Evolutionary conservation across 2,113 vertebrate genomes (phyloP), one percentile per base, ranked within the genome.

Genomic region (Tachysurus fulvidraco): DNA sequence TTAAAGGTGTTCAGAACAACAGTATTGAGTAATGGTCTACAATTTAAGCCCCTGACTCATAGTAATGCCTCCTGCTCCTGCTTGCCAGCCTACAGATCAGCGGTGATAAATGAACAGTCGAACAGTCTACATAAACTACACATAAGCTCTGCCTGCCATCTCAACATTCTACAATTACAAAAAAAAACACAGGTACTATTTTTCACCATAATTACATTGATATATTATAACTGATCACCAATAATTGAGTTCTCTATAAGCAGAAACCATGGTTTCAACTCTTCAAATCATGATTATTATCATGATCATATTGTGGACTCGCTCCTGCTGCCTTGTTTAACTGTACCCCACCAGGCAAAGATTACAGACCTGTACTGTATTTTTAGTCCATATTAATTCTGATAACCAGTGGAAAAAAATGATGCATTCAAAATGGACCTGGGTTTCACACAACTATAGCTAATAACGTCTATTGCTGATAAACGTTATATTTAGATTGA

Each of bases 1-100:
- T 94, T 93, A 93, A 36, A 67, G 83, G 21, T 1, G 25, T 44
- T 90, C 91, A 91, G 92, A 90, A 88, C 84, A 90, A 60, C 64
- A 50, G 36, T 50, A 71, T 30, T 46, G 9, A 86, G 25, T 46
- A 81, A 81, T 55, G 23, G 77, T 54, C 84, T 83, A 91, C 86
- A 90, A 91, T 92, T 92, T 65, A 67, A 81, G 59, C 36, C 62
- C 62, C 28, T 67, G 71, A 82, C 78, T 85, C 50, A 55, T 23
- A 28, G n/a, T 86, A 81, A 86, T 81, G 77, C 64, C 59, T 86
- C 36, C 77, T 86, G 77, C 85, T 71, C 30, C 77, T 81, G 85
- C 46, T 52, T 80, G 14, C 84, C 84, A 60, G 59, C 25, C 59
- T 65, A 65, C 74, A 25, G 41, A 44, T 44, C 16, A 73, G 65